Evolutionary conservation across 2,888 invertebrate genomes (phyloP).

Genomic region (Eristalinus aeneus): DNA sequence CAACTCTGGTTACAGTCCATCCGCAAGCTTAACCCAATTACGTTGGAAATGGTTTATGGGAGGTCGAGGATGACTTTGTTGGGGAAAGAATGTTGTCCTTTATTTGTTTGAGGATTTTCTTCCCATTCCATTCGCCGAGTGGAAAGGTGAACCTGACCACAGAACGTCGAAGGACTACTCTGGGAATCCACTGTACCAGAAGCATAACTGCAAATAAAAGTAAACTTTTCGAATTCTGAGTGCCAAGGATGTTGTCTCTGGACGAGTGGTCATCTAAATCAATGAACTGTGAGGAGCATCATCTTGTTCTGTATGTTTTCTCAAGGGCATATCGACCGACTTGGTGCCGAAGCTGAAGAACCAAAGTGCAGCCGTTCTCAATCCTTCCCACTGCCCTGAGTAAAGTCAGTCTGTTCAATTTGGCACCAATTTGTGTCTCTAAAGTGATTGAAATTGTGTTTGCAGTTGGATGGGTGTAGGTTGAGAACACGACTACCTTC

Average conservation of each 20-base stretch:
- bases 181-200: slow-evolving; percentile 1
- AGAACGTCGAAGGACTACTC: neutral
- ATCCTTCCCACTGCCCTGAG: neutral
- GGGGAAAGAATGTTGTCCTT: too few relatives aligned
- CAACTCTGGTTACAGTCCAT: neutral
- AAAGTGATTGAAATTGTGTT: neutral
- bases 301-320: neutral
- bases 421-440: slow-evolving; percentile 28
- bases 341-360: neutral
- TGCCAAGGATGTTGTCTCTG: slow-evolving; percentile 15
- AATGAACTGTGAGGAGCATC: slow-evolving; percentile 45
- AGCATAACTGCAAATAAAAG: slow-evolving; percentile 32
- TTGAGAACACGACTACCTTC: neutral
- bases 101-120: too few relatives aligned
- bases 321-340: slow-evolving; percentile 29
- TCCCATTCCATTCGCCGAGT: too few relatives aligned
- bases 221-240: slow-evolving; percentile 8
- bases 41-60: neutral
- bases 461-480: slow-evolving; percentile 36
- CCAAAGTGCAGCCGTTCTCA: slow-evolving; percentile 12
- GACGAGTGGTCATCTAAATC: slow-evolving; percentile 20
- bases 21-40: neutral
- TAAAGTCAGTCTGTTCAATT: slow-evolving; percentile 29
- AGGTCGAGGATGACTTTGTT: too few relatives aligned
- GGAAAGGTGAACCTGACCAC: neutral